Evolutionary conservation across 2,113 vertebrate genomes (phyloP).

Genomic region (Hylia prasina): DNA sequence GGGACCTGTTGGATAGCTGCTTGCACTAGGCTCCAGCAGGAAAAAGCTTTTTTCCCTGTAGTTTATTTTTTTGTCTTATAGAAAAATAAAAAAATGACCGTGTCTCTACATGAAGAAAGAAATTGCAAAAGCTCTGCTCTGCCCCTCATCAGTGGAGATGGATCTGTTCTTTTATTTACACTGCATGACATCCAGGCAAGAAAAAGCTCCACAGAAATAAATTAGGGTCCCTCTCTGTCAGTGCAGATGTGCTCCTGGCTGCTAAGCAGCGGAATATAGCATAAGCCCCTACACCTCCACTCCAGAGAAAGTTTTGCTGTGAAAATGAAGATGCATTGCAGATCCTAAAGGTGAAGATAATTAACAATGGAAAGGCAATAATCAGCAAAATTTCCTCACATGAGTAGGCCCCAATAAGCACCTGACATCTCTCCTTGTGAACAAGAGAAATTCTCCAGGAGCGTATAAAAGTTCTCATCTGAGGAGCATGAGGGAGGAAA

Average conservation of each 20-base stretch:
- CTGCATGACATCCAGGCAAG: neutral
- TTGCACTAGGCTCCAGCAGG: neutral
- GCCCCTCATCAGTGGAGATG: neutral
- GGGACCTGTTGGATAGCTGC: neutral
- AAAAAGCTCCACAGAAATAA: neutral
- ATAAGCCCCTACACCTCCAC: neutral
- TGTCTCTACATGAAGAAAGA: neutral
- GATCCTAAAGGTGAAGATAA: neutral
- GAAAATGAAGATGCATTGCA: neutral
- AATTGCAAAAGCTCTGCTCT: neutral
- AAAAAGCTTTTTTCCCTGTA: neutral
- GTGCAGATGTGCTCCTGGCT: neutral
- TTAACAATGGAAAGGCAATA: neutral
- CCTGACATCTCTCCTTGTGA: neutral
- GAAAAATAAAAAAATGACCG: neutral
- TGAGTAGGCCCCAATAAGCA: neutral
- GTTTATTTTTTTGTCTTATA: neutral
- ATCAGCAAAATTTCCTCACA: neutral
- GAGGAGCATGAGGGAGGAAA: neutral
- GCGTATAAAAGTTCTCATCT: neutral
- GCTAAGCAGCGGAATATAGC: neutral
- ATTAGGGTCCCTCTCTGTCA: neutral
- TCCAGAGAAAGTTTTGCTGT: neutral
- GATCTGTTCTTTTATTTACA: conserved; percentile 36
- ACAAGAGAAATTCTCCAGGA: neutral